Percentiles rank a stretch among this genome's conserved stretches.
These are phyloP conservation scores for Amphiura filiformis DNA, from an alignment of 35 echinoderm and acorn worm genomes.

Conservation along the genomic window DNA sequence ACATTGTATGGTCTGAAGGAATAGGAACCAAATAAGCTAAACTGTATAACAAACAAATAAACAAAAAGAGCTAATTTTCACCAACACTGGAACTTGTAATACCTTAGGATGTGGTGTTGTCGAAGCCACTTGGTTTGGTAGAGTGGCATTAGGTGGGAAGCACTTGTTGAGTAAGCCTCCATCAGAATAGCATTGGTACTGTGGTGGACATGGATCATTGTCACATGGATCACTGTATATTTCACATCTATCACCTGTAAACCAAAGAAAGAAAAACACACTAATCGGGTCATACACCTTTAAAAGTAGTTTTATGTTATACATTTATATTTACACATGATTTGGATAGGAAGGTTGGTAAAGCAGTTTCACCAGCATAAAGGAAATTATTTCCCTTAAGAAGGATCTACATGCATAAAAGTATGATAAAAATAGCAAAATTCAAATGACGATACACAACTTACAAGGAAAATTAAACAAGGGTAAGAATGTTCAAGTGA, in stretches of 20 bases:
- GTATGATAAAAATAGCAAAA: too few species aligned
- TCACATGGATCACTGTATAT: constrained; percentile 61
- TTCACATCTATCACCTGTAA: constrained; percentile 55
- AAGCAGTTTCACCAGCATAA: neutral
- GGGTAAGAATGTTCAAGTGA: too few species aligned
- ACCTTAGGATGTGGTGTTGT: too few species aligned
- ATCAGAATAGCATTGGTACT: neutral
- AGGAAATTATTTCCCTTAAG: too few species aligned
- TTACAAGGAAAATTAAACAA: too few species aligned
- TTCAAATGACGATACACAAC: too few species aligned
- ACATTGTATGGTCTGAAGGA: too few species aligned
- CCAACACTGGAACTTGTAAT: too few species aligned
- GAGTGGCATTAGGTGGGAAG: neutral
- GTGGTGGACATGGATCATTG: constrained; percentile 19
- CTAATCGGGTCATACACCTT: neutral
- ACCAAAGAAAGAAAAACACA: neutral
- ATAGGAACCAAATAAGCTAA: too few species aligned
- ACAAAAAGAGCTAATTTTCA: too few species aligned
- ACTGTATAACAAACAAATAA: too few species aligned
- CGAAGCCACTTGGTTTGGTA: neutral
- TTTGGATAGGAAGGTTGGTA: neutral
- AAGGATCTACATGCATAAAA: too few species aligned
- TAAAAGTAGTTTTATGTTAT: neutral
- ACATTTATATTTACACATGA: neutral
- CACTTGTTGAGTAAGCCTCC: neutral